Evolutionary conservation across 2,888 invertebrate species (phyloP), one percentile per base, ranked within the genome.

Genomic region (Acanthoscelides obtectus): DNA sequence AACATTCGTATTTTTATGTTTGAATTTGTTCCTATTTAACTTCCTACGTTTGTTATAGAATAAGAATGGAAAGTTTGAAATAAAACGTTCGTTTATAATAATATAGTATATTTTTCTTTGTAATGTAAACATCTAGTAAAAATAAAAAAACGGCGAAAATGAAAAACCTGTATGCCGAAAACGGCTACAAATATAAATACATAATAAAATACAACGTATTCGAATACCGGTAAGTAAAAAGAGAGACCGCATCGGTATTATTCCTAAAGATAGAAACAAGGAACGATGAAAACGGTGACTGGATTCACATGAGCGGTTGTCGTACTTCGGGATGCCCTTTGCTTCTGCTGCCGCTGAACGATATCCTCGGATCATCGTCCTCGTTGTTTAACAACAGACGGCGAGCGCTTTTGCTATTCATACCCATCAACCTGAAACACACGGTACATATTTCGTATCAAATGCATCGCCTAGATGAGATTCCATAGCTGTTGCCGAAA

Each of bases 381-480:
- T 84, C 83, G 4, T 81, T 81, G 17, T 83, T 82, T 21, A 87
- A 80, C 64, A 85, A 81, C 71, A 86, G 83, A 71, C 86, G 86
- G 20, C 84, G 82, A 6, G 84, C 85, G 64, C 82, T 81, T 76
- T 84, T 87, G 64, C 83, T 81, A 64, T 83, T 81, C 77, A 84
- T 83, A 69, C 85, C 84, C 77, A 87, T 84, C 71, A 87, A 81
- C 77, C 87, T 87, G 82, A 2, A 83, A 74, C 6, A 6, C n/a
- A 27, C 22, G 20, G 22, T 21, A 17, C 20, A 22, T 20, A 71
- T 65, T 21, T 63, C 20, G 21, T 19, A 64, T 69, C 64, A 3
- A 17, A 8, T 27, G 5, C 1, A 64, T 25, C 25, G n/a, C n/a
- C n/a, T n/a, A n/a, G n/a, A n/a, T n/a, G n/a, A n/a, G n/a, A n/a